These are phyloP conservation scores for Lepidurus arcticus DNA, from an alignment of 1,140 invertebrate species.

Conservation along the genomic window DNA sequence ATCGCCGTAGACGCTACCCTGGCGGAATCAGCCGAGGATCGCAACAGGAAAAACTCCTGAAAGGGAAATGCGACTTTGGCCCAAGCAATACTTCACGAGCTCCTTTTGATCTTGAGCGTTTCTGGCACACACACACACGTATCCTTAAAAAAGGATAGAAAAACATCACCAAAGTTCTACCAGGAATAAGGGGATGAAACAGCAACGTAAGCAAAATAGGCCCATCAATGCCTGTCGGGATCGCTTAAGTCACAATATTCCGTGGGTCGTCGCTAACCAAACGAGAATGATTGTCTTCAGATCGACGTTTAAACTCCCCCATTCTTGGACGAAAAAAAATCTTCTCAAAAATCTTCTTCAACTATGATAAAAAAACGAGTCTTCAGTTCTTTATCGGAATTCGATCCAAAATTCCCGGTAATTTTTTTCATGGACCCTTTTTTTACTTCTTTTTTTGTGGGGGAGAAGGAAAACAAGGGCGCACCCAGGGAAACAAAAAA, in stretches of 20 bases:
- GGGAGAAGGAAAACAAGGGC: too few relatives aligned
- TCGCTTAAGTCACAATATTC: slow-evolving; percentile 19
- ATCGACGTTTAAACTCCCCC: background rate
- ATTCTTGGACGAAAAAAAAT: background rate
- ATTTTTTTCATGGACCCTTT: too few relatives aligned
- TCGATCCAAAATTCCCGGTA: background rate
- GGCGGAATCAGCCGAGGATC: too few relatives aligned
- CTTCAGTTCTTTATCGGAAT: background rate
- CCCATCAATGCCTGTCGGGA: background rate
- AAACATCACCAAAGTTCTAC: background rate
- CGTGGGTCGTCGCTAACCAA: background rate
- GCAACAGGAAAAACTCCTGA: too few relatives aligned
- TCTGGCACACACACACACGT: too few relatives aligned
- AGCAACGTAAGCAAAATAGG: slow-evolving; percentile 2
- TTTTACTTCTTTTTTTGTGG: too few relatives aligned
- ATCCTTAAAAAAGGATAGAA: background rate
- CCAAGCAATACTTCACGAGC: too few relatives aligned
- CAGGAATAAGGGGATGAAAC: background rate
- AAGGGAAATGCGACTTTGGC: too few relatives aligned
- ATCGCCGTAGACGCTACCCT: background rate
- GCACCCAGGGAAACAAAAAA: too few relatives aligned
- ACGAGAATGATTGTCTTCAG: slow-evolving; percentile 1
- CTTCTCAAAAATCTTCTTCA: background rate
- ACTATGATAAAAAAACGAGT: background rate
- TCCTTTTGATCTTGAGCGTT: too few relatives aligned